These are phyloP conservation scores for Leptopterna dolabrata DNA, from an alignment of 2,888 invertebrate species.

Conservation along the genomic window DNA sequence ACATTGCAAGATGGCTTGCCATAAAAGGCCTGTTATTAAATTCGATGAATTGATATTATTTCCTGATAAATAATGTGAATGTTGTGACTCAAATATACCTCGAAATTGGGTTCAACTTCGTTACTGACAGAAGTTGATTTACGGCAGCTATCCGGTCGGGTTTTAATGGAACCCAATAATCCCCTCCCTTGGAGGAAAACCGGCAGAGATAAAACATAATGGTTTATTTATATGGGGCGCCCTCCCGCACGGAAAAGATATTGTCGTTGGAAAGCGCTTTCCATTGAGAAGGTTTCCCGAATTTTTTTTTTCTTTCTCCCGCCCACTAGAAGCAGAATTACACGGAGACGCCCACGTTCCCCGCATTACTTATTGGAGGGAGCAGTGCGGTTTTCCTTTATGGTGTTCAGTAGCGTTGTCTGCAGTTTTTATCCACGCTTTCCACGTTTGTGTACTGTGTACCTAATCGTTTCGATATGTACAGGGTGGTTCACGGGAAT, in stretches of 20 bases:
- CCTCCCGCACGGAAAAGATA: not conserved
- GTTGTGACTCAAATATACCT: no score
- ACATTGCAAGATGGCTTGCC: no score
- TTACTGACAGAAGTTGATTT: not conserved
- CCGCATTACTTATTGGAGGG: not conserved
- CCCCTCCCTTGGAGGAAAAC: not conserved
- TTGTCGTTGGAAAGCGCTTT: not conserved
- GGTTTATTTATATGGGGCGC: not conserved
- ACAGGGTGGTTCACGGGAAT: no score
- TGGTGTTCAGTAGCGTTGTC: not conserved
- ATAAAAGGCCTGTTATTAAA: no score
- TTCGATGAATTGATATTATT: no score
- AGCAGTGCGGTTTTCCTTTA: not conserved
- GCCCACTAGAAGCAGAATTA: not conserved
- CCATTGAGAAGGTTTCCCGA: not conserved
- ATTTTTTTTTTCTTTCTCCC: not conserved
- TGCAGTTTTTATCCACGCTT: not conserved
- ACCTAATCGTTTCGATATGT: not conserved
- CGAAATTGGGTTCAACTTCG: not conserved
- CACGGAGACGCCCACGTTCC: not conserved
- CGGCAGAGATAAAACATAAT: not conserved
- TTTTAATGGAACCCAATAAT: not conserved
- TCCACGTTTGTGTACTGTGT: no score
- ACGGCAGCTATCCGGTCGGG: not conserved
- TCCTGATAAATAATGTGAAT: no score